Evolutionary conservation across 2,888 invertebrate species (phyloP), one percentile per base, ranked within the genome.

Genomic region (Epirrhoe tristata): DNA sequence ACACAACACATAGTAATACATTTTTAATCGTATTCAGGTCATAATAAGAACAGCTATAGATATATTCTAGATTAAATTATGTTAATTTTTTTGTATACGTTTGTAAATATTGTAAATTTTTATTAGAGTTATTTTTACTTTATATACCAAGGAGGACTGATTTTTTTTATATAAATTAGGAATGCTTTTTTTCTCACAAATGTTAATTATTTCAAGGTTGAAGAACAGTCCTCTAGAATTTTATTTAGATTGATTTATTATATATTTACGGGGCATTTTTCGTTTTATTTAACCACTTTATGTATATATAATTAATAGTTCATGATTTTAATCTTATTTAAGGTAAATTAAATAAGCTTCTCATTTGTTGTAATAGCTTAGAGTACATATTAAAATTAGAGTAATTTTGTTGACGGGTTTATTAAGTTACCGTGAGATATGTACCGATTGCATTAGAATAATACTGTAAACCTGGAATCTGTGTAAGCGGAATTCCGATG

Each of bases 51-150:
- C 39, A 12, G 12, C 39, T 12, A 12, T 7, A 39, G 12, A 43
- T 43, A 2, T 12, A 12, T 43, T 43, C 2, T 12, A 43, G 39
- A 43, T 43, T 3, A 43, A 43, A 43, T 39, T 17, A 17, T 57
- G 24, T 46, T 36, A 6, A 56, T 51, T 58, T 48, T 57, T 36
- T 12, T 52, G 56, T 56, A 34, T 62, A 32, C 48, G 59, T 58
- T 39, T 67, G 62, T 67, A 62, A 46, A 64, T 67, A 67, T 61
- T 67, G 67, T 67, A 67, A 51, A 67, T 62, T 5, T 32, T 43
- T 43, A 10, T 43, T 63, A 48, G 24, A 32, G 16, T 60, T 62
- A 48, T 32, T 54, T 59, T 61, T 58, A 58, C 50, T 31, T 64
- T 51, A 43, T 63, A 51, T 39, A 36, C n/a, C n/a, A 16, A 24